Conservation (phyloP, 1,140 invertebrate species). For the Zaprionus camerounensis region DNA sequence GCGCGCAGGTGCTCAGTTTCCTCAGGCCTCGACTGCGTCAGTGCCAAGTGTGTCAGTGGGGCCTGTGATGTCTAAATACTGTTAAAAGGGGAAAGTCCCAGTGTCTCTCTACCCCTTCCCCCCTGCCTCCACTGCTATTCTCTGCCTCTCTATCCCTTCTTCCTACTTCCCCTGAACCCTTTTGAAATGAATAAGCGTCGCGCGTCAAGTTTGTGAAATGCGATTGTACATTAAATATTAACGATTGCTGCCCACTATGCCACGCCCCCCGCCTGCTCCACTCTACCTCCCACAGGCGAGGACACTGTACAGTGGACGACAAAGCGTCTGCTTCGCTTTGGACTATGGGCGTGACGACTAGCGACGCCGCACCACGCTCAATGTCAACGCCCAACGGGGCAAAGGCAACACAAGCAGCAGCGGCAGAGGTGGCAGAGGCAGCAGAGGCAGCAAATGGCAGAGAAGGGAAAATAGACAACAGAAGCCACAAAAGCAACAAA, state of each 20-base stretch:
- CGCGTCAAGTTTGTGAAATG: slow-evolving; percentile 63
- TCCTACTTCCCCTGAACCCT: not conserved
- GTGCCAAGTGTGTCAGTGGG: slow-evolving; percentile 43
- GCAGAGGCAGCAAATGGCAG: not conserved
- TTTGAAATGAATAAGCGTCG: slow-evolving; percentile 39
- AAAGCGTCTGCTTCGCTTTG: slow-evolving; percentile 24
- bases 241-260: slow-evolving; percentile 64
- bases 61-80: slow-evolving; percentile 44
- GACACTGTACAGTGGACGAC: slow-evolving; percentile 42
- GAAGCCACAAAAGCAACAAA: slow-evolving; percentile 41
- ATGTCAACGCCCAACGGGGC: slow-evolving; percentile 61
- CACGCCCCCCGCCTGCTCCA: not conserved
- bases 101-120: not conserved
- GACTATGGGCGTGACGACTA: slow-evolving; percentile 19
- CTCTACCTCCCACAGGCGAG: not conserved
- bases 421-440: not conserved
- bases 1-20: slow-evolving; percentile 35
- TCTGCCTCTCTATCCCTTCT: not conserved
- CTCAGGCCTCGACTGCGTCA: slow-evolving; percentile 10
- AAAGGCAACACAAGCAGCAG: not conserved
- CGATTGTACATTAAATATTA: slow-evolving; percentile 83
- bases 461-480: slow-evolving; percentile 9
- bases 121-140: no score
- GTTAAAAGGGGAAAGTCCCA: slow-evolving; percentile 1
- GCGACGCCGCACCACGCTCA: slow-evolving; percentile 44